A percentile compares a stretch with the other conserved stretches of the same genome.
Evolutionary conservation across 2,113 vertebrate genomes (phyloP).

Genomic region (Brachionichthys hirsutus): DNA sequence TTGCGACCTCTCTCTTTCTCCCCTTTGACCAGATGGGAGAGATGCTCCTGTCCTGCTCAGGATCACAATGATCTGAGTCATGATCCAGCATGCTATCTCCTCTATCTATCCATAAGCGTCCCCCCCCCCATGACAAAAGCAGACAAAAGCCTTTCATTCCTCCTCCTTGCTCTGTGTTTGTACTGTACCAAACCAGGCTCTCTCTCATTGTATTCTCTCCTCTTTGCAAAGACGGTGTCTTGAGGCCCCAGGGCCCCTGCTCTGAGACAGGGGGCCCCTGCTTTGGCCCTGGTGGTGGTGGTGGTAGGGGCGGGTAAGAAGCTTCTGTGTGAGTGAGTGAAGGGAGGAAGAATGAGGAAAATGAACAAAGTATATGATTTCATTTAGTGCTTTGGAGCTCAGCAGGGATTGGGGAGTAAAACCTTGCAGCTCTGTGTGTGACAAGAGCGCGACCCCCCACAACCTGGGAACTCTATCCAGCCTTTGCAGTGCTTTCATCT

Average conservation of each 20-base stretch:
- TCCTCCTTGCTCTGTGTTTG: constrained; percentile 68
- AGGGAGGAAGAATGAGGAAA: constrained; percentile 60
- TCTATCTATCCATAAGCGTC: constrained; percentile 46
- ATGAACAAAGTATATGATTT: constrained; percentile 89
- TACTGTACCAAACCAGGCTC: constrained; percentile 70
- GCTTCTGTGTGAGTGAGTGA: constrained; percentile 37
- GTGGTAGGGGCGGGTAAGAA: constrained; percentile 33
- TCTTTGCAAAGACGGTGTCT: constrained; percentile 68
- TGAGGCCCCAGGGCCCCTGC: constrained; percentile 68
- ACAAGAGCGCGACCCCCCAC: constrained; percentile 91
- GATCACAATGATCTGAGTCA: constrained; percentile 68
- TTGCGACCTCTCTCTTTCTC: constrained; percentile 43
- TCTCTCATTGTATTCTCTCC: constrained; percentile 58
- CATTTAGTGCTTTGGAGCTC: constrained; percentile 90
- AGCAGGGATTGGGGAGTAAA: constrained; percentile 85
- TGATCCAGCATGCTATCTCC: constrained; percentile 60
- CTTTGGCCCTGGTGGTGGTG: constrained; percentile 28
- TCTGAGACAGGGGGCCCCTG: constrained; percentile 57
- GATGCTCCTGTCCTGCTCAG: constrained; percentile 65
- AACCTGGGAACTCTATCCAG: constrained; percentile 82
- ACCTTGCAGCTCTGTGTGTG: constrained; percentile 87
- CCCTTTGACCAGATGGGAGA: constrained; percentile 73
- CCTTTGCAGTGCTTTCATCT: constrained; percentile 57
- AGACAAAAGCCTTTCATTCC: constrained; percentile 77
- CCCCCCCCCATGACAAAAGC: constrained; percentile 50